Conservation (phyloP, 2,113 vertebrate genomes). For the Thunnus thynnus region DNA sequence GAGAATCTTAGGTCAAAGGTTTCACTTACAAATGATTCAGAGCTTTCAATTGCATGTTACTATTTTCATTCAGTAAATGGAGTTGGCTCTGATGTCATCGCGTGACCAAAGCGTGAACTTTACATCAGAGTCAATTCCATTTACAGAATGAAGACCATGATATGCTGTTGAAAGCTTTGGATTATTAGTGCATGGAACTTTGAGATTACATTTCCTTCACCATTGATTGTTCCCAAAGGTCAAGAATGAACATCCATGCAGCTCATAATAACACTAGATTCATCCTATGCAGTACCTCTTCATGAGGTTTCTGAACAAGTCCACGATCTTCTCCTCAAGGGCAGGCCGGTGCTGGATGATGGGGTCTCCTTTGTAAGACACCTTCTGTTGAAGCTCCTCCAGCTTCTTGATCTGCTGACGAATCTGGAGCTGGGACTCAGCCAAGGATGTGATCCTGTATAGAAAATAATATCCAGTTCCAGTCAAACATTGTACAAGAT, state of each 20-base stretch:
- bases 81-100: slow-evolving; percentile 9
- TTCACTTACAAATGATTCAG: background rate
- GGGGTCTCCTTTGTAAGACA: slow-evolving; percentile 98
- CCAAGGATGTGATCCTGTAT: slow-evolving; percentile 95
- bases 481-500: background rate
- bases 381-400: slow-evolving; percentile 98
- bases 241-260: background rate
- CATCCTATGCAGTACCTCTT: slow-evolving; percentile 89
- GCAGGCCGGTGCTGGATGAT: slow-evolving; percentile 97
- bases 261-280: background rate
- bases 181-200: background rate
- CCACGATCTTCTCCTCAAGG: slow-evolving; percentile 97
- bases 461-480: background rate
- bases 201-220: background rate
- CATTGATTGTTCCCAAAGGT: background rate
- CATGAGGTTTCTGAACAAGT: slow-evolving; percentile 97
- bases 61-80: background rate
- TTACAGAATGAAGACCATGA: background rate
- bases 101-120: background rate
- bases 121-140: background rate
- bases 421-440: slow-evolving; percentile 97
- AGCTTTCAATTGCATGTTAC: background rate
- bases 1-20: background rate
- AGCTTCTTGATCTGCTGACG: slow-evolving; percentile 99
- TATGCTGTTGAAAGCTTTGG: background rate